Base-by-base conservation (phyloP, 2,797 vertebrate genomes). In the Lemur catta region DNA sequence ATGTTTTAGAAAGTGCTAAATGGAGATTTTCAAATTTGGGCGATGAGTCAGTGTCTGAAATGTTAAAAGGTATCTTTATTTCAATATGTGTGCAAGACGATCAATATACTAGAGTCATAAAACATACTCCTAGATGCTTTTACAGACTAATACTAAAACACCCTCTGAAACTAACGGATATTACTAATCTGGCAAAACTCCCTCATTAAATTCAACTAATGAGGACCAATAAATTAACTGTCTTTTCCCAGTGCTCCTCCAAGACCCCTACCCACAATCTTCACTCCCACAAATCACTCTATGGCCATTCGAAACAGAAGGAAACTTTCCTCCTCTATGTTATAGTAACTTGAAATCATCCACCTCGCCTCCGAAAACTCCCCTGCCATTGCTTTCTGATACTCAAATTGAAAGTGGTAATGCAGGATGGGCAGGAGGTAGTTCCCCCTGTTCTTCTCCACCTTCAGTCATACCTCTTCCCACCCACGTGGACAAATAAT, bases 1-100 rank as follows among this genome's bases (percentile, higher is more conserved):
- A 94, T n/a, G 61, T 91, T 96, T 93, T 65, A 91, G 82, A 79
- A 86, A 91, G 71, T 33, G 78, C 89, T 93, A 88, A 93, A 57
- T 75, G 76, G 79, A 91, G 59, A 79, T 72, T 84, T 95, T 84
- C 12, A 48, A 69, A 84, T 76, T 35, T 88, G 79, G 67, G 84
- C 38, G n/a, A 59, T 71, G 92, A 92, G 63, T 94, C 50, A 50
- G 43, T 18, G 67, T 94, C 55, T 57, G 69, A 50, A 59, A 91
- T 67, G 38, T 46, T 78, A 67, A 78, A 95, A 85, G 71, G 50
- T 30, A 50, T 35, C 74, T 94, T 88, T 88, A 41, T 24, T 95
- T 95, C 41, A 75, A 13, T 79, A 24, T 79, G 78, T 63, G 5
- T 17, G 48, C 20, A 41, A 89, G 50, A 75, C 38, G 75, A 82